Evolutionary conservation across 1,140 invertebrate genomes (phyloP), one percentile per base, ranked within the genome.

Genomic region (Sinonovacula constricta): DNA sequence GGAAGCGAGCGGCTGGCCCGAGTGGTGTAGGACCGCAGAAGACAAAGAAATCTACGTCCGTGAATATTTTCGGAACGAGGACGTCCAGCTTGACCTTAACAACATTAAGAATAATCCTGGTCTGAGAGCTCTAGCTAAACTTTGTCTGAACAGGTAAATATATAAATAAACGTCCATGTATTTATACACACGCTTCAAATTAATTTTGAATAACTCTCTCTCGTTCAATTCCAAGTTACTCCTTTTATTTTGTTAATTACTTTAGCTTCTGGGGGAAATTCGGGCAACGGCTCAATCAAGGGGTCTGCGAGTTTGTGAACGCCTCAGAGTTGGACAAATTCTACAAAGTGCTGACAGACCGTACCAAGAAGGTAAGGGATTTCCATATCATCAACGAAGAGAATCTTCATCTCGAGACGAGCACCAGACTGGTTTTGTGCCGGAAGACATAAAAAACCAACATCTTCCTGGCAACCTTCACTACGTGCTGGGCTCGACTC

Each of bases 401-500:
- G n/a, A n/a, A n/a, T n/a, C n/a, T n/a, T n/a, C n/a, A n/a, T n/a
- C n/a, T n/a, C n/a, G n/a, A n/a, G n/a, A n/a, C n/a, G n/a, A n/a
- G n/a, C n/a, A n/a, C n/a, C n/a, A n/a, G n/a, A n/a, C n/a, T n/a
- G n/a, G n/a, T n/a, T n/a, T n/a, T n/a, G n/a, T n/a, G n/a, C n/a
- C n/a, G 14, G 56, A 59, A 74, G 51, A 67, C 24, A 39, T 39
- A n/a, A 10, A 39, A 83, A 18, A 85, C 87, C 2, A 91, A 90
- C 72, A 86, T 91, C 4, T 77, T 77, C 86, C 7, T 91, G 1
- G 90, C 90, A 1, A 83, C 85, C 0, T 92, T 87, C 62, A 89
- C 87, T 7, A 92, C 91, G 1, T 85, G 88, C 18, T 87, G 90
- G 65, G 91, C 90, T 0, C 63, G 90, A 12, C 54, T 91, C 14